These are phyloP conservation scores for Limosa lapponica DNA, from an alignment of 2,797 vertebrate genomes.

Conservation along the genomic window DNA sequence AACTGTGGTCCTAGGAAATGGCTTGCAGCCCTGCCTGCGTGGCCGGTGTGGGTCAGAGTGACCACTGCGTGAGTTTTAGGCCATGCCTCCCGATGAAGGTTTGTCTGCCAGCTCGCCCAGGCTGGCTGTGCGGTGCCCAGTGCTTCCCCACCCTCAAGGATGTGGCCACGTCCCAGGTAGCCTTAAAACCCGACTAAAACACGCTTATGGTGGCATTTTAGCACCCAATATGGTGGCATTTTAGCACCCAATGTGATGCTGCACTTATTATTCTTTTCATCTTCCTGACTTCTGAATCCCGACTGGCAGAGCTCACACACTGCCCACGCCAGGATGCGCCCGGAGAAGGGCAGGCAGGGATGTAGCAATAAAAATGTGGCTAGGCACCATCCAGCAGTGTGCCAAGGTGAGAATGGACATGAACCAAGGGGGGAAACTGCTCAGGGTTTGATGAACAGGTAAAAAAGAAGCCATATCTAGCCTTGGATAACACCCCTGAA, in stretches of 20 bases:
- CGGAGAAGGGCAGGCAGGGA: not conserved
- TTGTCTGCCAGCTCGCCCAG: not conserved
- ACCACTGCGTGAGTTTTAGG: not conserved
- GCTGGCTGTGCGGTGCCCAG: not conserved
- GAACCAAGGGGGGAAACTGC: too few species aligned
- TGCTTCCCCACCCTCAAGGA: accelerated
- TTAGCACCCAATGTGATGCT: not conserved
- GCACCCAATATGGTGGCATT: not conserved
- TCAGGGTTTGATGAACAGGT: not conserved
- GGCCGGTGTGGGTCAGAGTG: not conserved
- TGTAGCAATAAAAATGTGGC: not conserved
- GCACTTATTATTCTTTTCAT: not conserved
- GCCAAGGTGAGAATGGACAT: accelerated
- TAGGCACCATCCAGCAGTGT: accelerated
- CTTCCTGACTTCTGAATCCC: not conserved
- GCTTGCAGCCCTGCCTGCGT: not conserved
- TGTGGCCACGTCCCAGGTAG: too few species aligned
- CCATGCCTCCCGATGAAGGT: not conserved
- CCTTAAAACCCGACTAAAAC: not conserved
- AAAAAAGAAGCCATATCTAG: not conserved
- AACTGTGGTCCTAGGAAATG: too few species aligned
- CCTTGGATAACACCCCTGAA: not conserved
- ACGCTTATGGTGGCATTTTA: not conserved
- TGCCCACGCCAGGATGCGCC: accelerated
- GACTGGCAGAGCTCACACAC: not conserved